Percentiles rank a stretch among this genome's conserved stretches.
Evolutionary conservation across 2,797 vertebrate genomes (phyloP).

Genomic region (Syndactyla subalaris): DNA sequence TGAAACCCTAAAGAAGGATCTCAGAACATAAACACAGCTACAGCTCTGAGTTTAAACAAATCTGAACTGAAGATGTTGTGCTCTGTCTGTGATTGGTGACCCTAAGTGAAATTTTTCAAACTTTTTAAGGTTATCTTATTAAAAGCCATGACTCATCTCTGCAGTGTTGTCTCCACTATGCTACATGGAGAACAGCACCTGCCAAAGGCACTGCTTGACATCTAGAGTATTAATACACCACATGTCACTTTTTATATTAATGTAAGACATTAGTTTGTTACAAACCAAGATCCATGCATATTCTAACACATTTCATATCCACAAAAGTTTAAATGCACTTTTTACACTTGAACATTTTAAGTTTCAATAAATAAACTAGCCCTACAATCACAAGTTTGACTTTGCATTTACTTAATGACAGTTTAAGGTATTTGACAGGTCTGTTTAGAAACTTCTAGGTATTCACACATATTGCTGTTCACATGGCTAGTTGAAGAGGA

Average conservation of each 20-base stretch:
- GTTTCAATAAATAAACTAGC: background rate
- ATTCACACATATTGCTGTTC: background rate
- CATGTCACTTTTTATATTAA: background rate
- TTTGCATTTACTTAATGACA: background rate
- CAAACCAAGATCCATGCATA: background rate
- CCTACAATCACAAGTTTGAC: background rate
- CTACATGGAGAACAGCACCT: background rate
- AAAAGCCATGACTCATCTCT: background rate
- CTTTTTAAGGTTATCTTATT: background rate
- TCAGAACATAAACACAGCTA: background rate
- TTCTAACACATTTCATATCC: background rate
- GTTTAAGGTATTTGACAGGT: background rate
- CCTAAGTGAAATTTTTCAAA: background rate
- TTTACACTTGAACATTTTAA: background rate
- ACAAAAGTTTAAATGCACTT: background rate
- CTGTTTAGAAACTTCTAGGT: background rate
- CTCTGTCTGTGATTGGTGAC: rapidly evolving
- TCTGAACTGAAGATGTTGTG: background rate
- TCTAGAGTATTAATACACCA: background rate
- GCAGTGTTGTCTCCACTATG: background rate
- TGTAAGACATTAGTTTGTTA: background rate
- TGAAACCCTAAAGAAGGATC: background rate
- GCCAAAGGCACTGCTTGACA: background rate
- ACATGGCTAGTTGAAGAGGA: background rate
- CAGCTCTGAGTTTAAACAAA: background rate